Percentiles rank a stretch among this genome's conserved stretches.
Conservation (phyloP, 2,113 vertebrate genomes). For the Abramis brama region DNA sequence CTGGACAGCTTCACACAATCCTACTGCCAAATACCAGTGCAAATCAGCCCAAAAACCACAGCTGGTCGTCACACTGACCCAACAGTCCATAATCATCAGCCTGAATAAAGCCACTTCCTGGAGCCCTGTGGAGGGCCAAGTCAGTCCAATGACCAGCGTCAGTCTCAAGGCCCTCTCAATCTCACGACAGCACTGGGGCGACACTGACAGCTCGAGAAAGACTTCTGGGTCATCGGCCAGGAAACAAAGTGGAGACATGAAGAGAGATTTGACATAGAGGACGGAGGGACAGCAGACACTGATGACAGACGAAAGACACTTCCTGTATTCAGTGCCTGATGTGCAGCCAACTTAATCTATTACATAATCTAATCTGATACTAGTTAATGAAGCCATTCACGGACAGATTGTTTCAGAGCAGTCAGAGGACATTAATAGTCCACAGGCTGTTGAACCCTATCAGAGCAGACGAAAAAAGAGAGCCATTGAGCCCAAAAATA, state of each 20-base stretch:
- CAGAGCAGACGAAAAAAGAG: background rate
- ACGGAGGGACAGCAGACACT: constrained; percentile 24
- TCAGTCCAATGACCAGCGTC: background rate
- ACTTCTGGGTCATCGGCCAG: constrained; percentile 18
- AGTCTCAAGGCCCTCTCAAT: background rate
- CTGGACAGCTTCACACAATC: background rate
- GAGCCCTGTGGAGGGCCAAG: background rate
- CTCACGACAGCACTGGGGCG: constrained; percentile 16
- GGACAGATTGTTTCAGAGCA: constrained; percentile 25
- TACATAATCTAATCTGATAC: constrained; percentile 60
- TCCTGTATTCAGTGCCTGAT: constrained; percentile 49
- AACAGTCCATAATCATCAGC: background rate
- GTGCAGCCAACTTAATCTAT: constrained; percentile 43
- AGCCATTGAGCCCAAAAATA: background rate
- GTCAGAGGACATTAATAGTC: constrained; percentile 26
- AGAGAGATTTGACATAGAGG: background rate
- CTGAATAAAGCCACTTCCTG: constrained; percentile 23
- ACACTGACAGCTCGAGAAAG: constrained; percentile 33
- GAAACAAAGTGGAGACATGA: background rate
- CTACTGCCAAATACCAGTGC: background rate
- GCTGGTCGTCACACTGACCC: background rate
- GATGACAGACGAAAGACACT: constrained; percentile 47
- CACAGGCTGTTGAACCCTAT: background rate
- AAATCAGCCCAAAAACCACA: constrained; percentile 11
- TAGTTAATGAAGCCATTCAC: constrained; percentile 48